Percentiles rank a stretch among this genome's conserved stretches.
phyloP scores from a whole-genome alignment of 2,888 invertebrate species.

The Sphaerophoria taeniata region DNA sequence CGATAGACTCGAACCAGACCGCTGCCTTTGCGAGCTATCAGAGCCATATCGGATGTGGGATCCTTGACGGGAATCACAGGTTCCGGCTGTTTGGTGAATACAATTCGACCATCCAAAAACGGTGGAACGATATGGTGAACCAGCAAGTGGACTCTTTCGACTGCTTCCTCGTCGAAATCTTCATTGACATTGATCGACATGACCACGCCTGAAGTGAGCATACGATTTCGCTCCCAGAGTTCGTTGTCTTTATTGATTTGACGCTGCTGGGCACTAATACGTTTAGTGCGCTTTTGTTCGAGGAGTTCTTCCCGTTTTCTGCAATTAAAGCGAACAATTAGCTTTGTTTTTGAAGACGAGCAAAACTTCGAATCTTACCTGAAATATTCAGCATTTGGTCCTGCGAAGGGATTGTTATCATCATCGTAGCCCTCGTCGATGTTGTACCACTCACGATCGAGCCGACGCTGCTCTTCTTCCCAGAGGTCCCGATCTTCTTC shows the following conservation, averaged over 20 bases:
- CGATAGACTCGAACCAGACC: slow-evolving; percentile 94
- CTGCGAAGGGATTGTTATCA: slow-evolving; percentile 96
- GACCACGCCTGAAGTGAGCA: slow-evolving; percentile 97
- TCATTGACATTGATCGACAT: slow-evolving; percentile 94
- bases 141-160: slow-evolving; percentile 96
- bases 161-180: slow-evolving; percentile 97
- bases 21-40: slow-evolving; percentile 97
- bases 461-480: slow-evolving; percentile 94
- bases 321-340: neutral
- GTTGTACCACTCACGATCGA: slow-evolving; percentile 98
- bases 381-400: slow-evolving; percentile 95
- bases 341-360: too few relatives aligned
- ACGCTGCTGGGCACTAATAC: slow-evolving; percentile 97
- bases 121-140: slow-evolving; percentile 99
- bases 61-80: slow-evolving; percentile 98
- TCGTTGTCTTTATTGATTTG: slow-evolving; percentile 99
- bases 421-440: slow-evolving; percentile 97
- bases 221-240: slow-evolving; percentile 98
- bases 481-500: slow-evolving; percentile 91
- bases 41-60: slow-evolving; percentile 98
- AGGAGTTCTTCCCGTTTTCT: slow-evolving; percentile 96
- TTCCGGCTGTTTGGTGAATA: slow-evolving; percentile 99
- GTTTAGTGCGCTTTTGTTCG: slow-evolving; percentile 94
- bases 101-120: slow-evolving; percentile 98
- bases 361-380: slow-evolving; percentile 55